These are phyloP conservation scores for Sebastes alutus DNA, from an alignment of 2,797 vertebrate species.

Conservation along the genomic window DNA sequence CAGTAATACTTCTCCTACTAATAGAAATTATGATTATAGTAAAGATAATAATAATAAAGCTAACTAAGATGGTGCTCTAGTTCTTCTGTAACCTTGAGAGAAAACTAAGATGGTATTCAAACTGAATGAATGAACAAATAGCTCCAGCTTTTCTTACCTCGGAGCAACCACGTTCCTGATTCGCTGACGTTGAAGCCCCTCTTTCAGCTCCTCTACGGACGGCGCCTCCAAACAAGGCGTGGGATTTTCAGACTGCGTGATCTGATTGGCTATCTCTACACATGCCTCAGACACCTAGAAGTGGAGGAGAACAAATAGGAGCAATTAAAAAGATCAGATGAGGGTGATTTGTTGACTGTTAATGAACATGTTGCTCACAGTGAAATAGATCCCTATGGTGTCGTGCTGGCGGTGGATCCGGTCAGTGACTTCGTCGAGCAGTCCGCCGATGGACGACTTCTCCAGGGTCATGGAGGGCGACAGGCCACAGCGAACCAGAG, in stretches of 20 bases:
- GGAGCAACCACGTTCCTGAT: constrained; percentile 89
- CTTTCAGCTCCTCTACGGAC: constrained; percentile 82
- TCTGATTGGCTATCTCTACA: constrained; percentile 81
- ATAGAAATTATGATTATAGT: neutral
- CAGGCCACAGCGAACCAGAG: constrained; percentile 93
- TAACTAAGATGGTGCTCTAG: neutral
- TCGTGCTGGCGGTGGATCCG: constrained; percentile 95
- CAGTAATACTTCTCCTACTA: neutral
- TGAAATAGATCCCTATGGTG: constrained; percentile 92
- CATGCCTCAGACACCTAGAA: constrained; percentile 88
- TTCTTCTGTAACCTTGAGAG: neutral
- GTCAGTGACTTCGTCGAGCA: constrained; percentile 94
- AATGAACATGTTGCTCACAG: constrained; percentile 80
- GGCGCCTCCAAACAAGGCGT: constrained; percentile 70
- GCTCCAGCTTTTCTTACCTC: constrained; percentile 74
- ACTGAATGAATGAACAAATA: neutral
- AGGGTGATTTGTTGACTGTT: neutral
- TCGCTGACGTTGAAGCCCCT: constrained; percentile 88
- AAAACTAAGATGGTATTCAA: neutral
- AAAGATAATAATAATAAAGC: neutral
- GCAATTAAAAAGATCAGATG: neutral
- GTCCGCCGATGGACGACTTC: constrained; percentile 91
- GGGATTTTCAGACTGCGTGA: constrained; percentile 80
- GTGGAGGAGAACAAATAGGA: neutral
- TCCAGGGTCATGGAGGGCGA: constrained; percentile 92